phyloP scores from a whole-genome alignment of 2,797 vertebrate genomes.

The Coendou prehensilis region DNA sequence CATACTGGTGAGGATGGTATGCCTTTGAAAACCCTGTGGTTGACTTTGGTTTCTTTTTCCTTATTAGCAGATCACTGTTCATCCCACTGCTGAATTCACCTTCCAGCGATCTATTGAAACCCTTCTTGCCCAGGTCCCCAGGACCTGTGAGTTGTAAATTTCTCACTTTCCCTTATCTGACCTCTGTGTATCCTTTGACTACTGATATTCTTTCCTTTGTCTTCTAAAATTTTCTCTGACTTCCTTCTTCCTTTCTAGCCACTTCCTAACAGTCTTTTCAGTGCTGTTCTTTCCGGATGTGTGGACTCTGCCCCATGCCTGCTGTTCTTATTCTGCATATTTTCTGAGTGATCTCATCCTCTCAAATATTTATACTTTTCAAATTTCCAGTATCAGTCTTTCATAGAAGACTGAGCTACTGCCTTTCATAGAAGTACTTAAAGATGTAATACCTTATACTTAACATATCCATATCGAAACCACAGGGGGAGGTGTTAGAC shows the following conservation, averaged over 20 bases:
- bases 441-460: neutral
- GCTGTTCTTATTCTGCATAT: constrained; percentile 6
- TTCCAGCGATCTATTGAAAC: neutral
- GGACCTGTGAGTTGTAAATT: neutral
- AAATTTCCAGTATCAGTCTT: constrained; percentile 4
- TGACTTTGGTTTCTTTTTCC: neutral
- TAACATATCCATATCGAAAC: neutral
- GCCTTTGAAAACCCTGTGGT: neutral
- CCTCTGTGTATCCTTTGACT: neutral
- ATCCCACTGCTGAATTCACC: neutral
- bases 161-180: neutral
- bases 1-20: neutral
- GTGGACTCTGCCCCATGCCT: neutral
- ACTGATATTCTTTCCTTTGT: neutral
- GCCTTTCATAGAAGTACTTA: neutral
- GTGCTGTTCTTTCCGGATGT: neutral
- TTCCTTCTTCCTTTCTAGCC: neutral
- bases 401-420: neutral
- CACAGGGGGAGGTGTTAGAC: neutral
- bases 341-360: constrained; percentile 8
- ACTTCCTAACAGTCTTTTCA: neutral
- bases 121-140: neutral
- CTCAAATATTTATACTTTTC: constrained; percentile 52
- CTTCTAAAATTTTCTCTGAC: neutral
- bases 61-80: neutral